Evolutionary conservation across 2,797 vertebrate genomes (phyloP), one percentile per base, ranked within the genome.

Genomic region (Oreochromis mossambicus): DNA sequence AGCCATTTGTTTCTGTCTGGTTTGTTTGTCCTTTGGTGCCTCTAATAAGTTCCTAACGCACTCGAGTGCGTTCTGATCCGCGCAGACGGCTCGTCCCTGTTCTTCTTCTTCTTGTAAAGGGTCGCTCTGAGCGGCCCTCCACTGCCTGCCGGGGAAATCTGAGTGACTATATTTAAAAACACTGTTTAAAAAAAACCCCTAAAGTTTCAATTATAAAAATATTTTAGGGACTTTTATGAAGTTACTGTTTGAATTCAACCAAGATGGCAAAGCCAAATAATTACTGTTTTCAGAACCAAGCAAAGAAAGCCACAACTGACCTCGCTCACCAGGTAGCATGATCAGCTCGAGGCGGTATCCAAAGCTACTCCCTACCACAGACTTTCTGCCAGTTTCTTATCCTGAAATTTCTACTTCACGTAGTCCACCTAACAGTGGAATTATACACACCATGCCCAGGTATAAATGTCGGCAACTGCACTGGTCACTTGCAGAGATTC

Each of bases 171-270:
- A 34, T 83, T 29, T 52, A 50, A 80, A 86, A 83, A 83, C n/a
- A 83, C 17, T 46, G 56, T 19, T 77, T 52, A 83, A 83, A 82
- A 82, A 70, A 46, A 2, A 24, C 24, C 66, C n/a, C 80, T 82
- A 82, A 68, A 54, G 43, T 54, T 68, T 83, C 17, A 61, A n/a
- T 66, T 83, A 83, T 63, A 83, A 83, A 83, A 83, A 83, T 83
- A 83, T 78, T 43, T 78, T 38, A 29, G 56, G 81, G 73, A 77
- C 70, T 29, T 66, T 36, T 36, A 51, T 51, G 56, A 63, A 26
- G 41, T 38, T 41, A 63, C 11, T 24, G 77, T 85, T 66, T 48
- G n/a, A 63, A n/a, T 34, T 24, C 21, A 87, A 86, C 81, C 17
- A 29, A 15, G 34, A 78, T 51, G 77, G 38, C 41, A 50, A 80